Evolutionary conservation across 2,888 invertebrate species (phyloP).

Genomic region (Aporophyla lueneburgensis): DNA sequence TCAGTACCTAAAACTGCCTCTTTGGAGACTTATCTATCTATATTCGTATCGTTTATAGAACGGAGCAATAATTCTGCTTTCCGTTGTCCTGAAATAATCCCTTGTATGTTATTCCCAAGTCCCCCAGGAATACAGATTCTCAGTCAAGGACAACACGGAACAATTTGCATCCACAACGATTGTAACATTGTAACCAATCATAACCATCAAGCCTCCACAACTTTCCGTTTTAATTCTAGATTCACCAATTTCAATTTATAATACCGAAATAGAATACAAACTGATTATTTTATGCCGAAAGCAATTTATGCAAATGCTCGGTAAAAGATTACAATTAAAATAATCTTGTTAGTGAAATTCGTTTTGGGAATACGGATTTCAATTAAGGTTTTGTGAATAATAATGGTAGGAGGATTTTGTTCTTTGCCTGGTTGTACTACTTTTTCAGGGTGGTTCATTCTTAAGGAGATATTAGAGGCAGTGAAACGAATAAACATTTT

Average conservation of each 20-base stretch:
- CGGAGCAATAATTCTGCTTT: neutral
- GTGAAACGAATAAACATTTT: neutral
- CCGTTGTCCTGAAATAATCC: neutral
- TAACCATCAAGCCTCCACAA: slow-evolving; percentile 4
- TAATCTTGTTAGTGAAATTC: slow-evolving; percentile 62
- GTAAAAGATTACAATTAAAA: slow-evolving; percentile 64
- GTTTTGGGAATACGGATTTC: slow-evolving; percentile 57
- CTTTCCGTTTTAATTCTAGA: slow-evolving; percentile 23
- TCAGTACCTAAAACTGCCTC: too few species aligned
- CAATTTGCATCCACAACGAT: neutral
- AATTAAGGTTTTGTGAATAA: slow-evolving; percentile 46
- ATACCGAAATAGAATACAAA: slow-evolving; percentile 27
- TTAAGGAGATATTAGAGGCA: neutral
- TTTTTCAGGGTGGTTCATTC: neutral
- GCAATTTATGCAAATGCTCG: slow-evolving; percentile 59
- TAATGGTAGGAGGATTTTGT: slow-evolving; percentile 14
- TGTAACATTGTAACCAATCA: neutral
- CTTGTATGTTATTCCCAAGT: neutral
- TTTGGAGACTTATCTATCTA: neutral
- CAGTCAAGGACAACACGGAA: neutral
- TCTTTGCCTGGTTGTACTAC: neutral
- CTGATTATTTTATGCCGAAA: slow-evolving; percentile 48
- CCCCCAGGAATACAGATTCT: neutral
- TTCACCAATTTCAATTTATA: slow-evolving; percentile 27
- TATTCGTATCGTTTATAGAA: neutral